phyloP scores from a whole-genome alignment of 2,113 vertebrate genomes.

The Percopsis transmontana region DNA sequence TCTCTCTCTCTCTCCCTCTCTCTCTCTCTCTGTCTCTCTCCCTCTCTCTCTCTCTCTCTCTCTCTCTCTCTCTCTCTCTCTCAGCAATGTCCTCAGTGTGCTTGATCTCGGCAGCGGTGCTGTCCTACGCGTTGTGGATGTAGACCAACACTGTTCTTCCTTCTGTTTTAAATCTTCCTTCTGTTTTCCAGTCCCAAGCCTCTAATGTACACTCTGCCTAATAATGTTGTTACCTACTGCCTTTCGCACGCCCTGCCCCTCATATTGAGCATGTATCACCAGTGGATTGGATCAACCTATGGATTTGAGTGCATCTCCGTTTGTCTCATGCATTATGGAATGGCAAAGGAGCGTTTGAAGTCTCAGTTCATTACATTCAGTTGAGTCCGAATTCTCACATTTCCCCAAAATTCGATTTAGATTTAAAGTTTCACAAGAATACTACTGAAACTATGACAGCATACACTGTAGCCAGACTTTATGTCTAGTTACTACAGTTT shows the following conservation, averaged over 20 bases:
- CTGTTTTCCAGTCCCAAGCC: neutral
- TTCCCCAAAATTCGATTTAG: too few species aligned
- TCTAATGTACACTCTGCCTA: neutral
- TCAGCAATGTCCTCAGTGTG: slow-evolving; percentile 58
- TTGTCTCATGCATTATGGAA: too few species aligned
- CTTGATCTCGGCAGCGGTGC: slow-evolving; percentile 52
- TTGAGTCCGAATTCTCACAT: too few species aligned
- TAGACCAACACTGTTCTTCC: slow-evolving; percentile 15
- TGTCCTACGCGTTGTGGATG: slow-evolving; percentile 50
- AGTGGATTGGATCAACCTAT: slow-evolving; percentile 3
- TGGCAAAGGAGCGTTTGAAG: too few species aligned
- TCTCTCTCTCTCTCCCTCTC: too few species aligned
- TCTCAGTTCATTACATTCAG: too few species aligned
- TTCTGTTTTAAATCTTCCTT: neutral
- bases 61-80: slow-evolving; percentile 11
- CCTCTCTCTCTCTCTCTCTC: too few species aligned
- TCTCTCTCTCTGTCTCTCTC: neutral
- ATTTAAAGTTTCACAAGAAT: too few species aligned
- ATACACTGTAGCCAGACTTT: too few species aligned
- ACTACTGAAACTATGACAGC: too few species aligned
- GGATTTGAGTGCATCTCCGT: slow-evolving; percentile 8
- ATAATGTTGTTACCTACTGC: neutral
- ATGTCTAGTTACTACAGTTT: too few species aligned
- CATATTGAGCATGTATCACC: neutral
- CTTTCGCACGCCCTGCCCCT: neutral